Percentiles rank a stretch among this genome's conserved stretches.
Conservation (phyloP, 2,888 invertebrate genomes). For the Palloptera scutellata region DNA sequence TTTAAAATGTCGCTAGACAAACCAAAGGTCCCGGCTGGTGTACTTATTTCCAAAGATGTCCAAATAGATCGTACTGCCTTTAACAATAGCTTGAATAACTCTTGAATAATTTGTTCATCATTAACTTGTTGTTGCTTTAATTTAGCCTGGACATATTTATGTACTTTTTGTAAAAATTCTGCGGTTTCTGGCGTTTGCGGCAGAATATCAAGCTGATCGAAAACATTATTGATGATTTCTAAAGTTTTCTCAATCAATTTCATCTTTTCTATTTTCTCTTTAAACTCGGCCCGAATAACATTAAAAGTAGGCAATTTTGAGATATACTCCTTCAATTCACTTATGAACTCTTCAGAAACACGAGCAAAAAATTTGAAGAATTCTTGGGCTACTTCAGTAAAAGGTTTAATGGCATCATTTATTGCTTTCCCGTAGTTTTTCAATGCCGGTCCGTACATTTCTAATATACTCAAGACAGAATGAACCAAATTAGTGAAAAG, state of each 20-base stretch:
- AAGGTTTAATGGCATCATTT: conserved; percentile 59
- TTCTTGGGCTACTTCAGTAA: conserved; percentile 60
- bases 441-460: conserved; percentile 54
- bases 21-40: conserved; percentile 19
- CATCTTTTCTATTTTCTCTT: conserved; percentile 56
- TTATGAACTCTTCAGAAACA: conserved; percentile 47
- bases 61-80: conserved; percentile 68
- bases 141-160: conserved; percentile 74
- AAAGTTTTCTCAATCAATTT: conserved; percentile 70
- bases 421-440: conserved; percentile 62
- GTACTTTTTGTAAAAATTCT: conserved; percentile 69
- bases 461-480: conserved; percentile 45
- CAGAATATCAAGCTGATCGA: conserved; percentile 67
- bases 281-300: conserved; percentile 45
- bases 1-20: conserved; percentile 6
- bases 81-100: conserved; percentile 69
- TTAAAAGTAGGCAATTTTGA: conserved; percentile 66
- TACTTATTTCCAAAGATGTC: conserved; percentile 39
- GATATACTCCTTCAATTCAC: conserved; percentile 64
- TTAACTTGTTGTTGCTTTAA: conserved; percentile 69
- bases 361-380: conserved; percentile 61
- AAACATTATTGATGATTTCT: conserved; percentile 67
- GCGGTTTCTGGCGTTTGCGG: conserved; percentile 73
- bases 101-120: conserved; percentile 71
- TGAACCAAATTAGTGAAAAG: conserved; percentile 42